Base-by-base conservation (phyloP, 2,888 invertebrate genomes). In the Zelleria hepariella region DNA sequence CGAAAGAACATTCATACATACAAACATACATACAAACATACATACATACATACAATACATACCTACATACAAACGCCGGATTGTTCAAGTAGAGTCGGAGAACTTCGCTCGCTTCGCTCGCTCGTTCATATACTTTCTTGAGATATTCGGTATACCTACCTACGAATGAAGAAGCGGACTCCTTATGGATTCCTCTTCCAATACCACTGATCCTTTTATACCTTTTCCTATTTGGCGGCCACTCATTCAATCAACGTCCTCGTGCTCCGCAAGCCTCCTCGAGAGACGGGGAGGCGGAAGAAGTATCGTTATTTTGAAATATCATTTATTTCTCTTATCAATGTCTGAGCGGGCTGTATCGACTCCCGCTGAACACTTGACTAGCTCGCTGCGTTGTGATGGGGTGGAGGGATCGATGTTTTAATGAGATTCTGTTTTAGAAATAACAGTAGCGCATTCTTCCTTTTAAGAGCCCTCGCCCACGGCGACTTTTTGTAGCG, bases 271-370 rank as follows among this genome's bases (percentile, higher is more conserved):
- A 20, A 20, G 20, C 21, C 57, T 25, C 48, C 26, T n/a, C 4
- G 32, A 42, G 32, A 7, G 32, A 27, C 48, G 10, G 27, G 21
- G 15, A 62, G 61, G 58, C 59, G 59, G 61, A 62, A 51, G 65
- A 65, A 72, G 75, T 69, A 70, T 65, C 63, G 67, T 71, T 71
- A 72, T 73, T 71, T 73, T 71, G 70, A 72, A 78, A 77, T 73
- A 71, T 81, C 77, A 80, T 82, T 81, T 81, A 82, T 80, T 79
- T 78, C 75, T 75, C 78, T 80, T 81, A 82, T 82, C 81, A 75
- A 78, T 80, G 78, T 79, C 75, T 77, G 75, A 67, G 26, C 15
- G 66, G n/a, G n/a, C n/a, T n/a, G 75, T 75, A 80, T 81, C 74
- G 77, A 72, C 71, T 75, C 62, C 58, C 65, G 67, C 66, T 63